Evolutionary conservation across 2,888 invertebrate genomes (phyloP), one percentile per base, ranked within the genome.

Genomic region (Tridacna gigas): DNA sequence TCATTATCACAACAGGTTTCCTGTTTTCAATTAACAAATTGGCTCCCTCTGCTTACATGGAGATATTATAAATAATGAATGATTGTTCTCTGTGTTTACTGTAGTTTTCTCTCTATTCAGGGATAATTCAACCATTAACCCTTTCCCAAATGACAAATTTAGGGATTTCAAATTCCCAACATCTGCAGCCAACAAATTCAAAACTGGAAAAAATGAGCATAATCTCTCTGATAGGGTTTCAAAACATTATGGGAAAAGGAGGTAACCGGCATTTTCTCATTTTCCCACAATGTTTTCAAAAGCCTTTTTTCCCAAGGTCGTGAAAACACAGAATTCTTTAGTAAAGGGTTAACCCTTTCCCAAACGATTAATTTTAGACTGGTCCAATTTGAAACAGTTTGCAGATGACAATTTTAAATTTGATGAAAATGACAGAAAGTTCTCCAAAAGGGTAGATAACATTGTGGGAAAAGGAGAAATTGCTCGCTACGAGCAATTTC

Each of bases 11-110:
- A 37, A 37, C 37, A 37, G 37, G 37, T 37, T 37, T 56, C 20
- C 56, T 56, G 56, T 56, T 56, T 56, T 56, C 56, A 56, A 56
- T 56, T 20, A 56, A 56, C 56, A 56, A 56, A 56, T 56, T 56
- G 56, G 56, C 56, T 20, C 37, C 37, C 37, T 37, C 37, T 37
- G 37, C 37, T 7, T 37, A 37, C 3, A 37, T 37, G 37, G 2
- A 37, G 37, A 37, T 37, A 37, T 37, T 7, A 37, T 37, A 37
- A 37, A 37, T 37, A 37, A 37, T 37, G 2, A 37, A 37, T 37
- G 37, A 37, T 37, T 37, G 37, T 37, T 37, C 37, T 37, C 37
- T 37, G 37, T 37, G 37, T 37, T 37, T 37, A 37, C 37, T 37
- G 37, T 37, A 37, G 37, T 37, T 37, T 37, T 7, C 37, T 37